Percentiles rank a stretch among this genome's conserved stretches.
These are phyloP conservation scores for Limanda limanda DNA, from an alignment of 2,113 vertebrate genomes.

Conservation along the genomic window DNA sequence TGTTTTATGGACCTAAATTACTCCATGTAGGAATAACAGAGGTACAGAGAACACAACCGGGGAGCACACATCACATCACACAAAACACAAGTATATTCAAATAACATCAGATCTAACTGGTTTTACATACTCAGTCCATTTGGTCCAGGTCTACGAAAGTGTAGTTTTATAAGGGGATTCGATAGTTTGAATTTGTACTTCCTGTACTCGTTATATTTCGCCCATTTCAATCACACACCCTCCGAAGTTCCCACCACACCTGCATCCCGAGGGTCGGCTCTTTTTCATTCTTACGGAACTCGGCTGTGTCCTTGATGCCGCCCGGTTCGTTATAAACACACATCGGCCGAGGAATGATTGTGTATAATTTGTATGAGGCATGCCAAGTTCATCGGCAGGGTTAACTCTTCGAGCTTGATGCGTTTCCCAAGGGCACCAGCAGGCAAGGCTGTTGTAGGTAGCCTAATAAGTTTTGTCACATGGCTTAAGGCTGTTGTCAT, in stretches of 20 bases:
- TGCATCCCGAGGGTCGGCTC: background rate
- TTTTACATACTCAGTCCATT: too few species aligned
- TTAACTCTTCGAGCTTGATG: constrained; percentile 59
- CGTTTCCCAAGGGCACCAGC: constrained; percentile 47
- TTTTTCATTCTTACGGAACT: constrained; percentile 1
- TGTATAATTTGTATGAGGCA: constrained; percentile 36
- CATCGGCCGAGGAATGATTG: constrained; percentile 37
- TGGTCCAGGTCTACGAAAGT: too few species aligned
- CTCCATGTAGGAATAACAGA: too few species aligned
- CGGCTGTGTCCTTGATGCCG: constrained; percentile 5
- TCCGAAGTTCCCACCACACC: background rate
- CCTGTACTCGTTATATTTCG: background rate
- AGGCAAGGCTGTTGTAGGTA: constrained; percentile 51
- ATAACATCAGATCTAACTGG: too few species aligned
- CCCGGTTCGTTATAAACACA: constrained; percentile 23
- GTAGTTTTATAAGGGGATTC: too few species aligned
- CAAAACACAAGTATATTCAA: too few species aligned
- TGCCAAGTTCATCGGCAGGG: constrained; percentile 46
- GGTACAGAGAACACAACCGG: too few species aligned
- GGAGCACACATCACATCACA: too few species aligned
- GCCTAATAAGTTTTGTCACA: constrained; percentile 72
- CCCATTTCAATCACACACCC: background rate
- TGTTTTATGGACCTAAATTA: too few species aligned
- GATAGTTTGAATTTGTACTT: background rate
- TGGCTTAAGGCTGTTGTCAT: constrained; percentile 70